Base-by-base conservation (phyloP, 2,113 vertebrate genomes). In the Peucedramus taeniatus region DNA sequence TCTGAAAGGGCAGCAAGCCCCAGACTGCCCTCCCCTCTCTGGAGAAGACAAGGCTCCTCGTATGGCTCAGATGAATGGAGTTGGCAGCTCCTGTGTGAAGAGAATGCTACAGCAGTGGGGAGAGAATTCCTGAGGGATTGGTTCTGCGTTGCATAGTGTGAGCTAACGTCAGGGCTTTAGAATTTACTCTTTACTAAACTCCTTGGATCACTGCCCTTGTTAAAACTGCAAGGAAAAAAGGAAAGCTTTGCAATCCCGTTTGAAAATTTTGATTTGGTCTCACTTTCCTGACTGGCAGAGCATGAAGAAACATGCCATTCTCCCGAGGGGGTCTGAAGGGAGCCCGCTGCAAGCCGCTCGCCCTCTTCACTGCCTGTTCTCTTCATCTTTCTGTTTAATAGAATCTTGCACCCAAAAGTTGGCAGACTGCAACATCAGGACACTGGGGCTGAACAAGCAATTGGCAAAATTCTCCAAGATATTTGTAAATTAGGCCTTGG, bases 261-360 rank as follows among this genome's bases (percentile, higher is more conserved):
- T 61, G 95, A 94, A 95, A 93, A 89, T 95, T 96, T 87, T 44
- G 83, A 93, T 97, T 92, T 33, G 92, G 95, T 96, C 96, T 97
- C 95, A 91, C 90, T 97, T 96, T 96, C 93, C 95, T 97, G 96
- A 97, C 92, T 94, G 74, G 95, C 97, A 98, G 98, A 98, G 97
- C 98, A 97, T 98, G 98, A 98, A 98, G 96, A 97, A 97, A 97
- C 97, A 94, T 94, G 95, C 85, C 94, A 90, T 96, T 97, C 96
- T 97, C 93, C 91, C 57, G 76, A 81, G 95, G 97, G 97, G 95
- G 97, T 63, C 93, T 53, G 82, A 96, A 94, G 94, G 93, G 94
- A 98, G 93, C 96, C 96, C 90, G 60, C 95, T 96, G 91, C 93
- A 96, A 91, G 93, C 97, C 17, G 78, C 96, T 96, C 83, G 51